Evolutionary conservation across 2,888 invertebrate species (phyloP).

Genomic region (Cryptosula pallasiana): DNA sequence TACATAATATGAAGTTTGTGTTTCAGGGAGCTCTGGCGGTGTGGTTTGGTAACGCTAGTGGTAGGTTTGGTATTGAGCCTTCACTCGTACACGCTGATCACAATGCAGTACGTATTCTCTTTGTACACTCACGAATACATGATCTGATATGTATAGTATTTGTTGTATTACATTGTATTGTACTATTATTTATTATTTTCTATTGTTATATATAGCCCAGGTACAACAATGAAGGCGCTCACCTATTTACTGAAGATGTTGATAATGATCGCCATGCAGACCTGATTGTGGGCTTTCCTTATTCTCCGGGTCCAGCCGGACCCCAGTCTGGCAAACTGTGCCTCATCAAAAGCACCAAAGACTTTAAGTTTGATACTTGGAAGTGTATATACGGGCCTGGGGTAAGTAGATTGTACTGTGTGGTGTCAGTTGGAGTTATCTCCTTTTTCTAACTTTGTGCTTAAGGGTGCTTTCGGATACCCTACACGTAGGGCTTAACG

Average conservation of each 20-base stretch:
- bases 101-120: neutral
- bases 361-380: neutral
- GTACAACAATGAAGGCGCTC: neutral
- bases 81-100: neutral
- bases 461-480: too few species aligned
- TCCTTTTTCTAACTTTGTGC: too few species aligned
- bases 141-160: too few species aligned
- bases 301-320: conserved; percentile 5
- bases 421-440: too few species aligned
- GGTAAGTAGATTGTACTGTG: neutral
- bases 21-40: neutral
- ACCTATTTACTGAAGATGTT: neutral
- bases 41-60: neutral
- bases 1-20: too few species aligned
- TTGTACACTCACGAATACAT: too few species aligned
- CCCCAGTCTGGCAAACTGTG: conserved; percentile 17
- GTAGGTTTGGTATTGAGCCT: neutral
- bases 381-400: conserved; percentile 6
- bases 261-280: neutral
- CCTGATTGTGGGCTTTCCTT: neutral
- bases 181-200: too few species aligned
- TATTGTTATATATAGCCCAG: neutral
- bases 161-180: too few species aligned
- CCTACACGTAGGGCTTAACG: too few species aligned
- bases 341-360: neutral